Conservation (phyloP, 64 coral and sea anemone species). For the Catalaphyllia jardinei region DNA sequence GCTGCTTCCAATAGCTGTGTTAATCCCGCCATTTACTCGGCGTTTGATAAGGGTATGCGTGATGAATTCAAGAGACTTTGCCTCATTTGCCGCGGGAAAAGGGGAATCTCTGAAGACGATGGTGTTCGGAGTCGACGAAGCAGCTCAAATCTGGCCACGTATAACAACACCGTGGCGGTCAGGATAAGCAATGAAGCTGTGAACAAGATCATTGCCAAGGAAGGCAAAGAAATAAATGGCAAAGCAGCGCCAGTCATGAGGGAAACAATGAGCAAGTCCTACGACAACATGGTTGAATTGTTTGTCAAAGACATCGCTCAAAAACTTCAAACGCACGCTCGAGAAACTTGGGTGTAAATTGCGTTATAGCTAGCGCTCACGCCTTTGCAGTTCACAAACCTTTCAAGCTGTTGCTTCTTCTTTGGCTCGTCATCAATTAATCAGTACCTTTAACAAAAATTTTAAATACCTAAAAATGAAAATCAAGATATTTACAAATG, state of each 20-base stretch:
- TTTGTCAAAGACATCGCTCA: constrained; percentile 6
- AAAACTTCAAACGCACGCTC: background rate
- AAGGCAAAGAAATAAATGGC: background rate
- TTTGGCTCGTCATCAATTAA: too few species aligned
- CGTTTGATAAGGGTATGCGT: constrained; percentile 63
- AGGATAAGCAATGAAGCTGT: constrained; percentile 27
- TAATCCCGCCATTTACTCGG: constrained; percentile 79
- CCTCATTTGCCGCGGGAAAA: constrained; percentile 24
- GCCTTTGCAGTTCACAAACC: too few species aligned
- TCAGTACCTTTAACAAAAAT: too few species aligned
- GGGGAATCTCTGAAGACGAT: background rate
- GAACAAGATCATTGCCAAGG: constrained; percentile 24
- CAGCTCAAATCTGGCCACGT: constrained; percentile 24
- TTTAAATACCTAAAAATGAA: too few species aligned
- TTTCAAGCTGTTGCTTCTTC: too few species aligned
- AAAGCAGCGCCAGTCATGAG: background rate
- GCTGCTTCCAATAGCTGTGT: constrained; percentile 61
- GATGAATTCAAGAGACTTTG: constrained; percentile 20
- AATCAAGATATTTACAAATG: too few species aligned
- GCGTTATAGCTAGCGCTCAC: too few species aligned
- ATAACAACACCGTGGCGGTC: constrained; percentile 8
- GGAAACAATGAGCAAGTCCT: background rate
- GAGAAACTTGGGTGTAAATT: constrained; percentile 27
- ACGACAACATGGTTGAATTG: background rate
- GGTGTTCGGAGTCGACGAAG: background rate